Percentiles rank a stretch among this genome's conserved stretches.
Conservation (phyloP, 2,888 invertebrate genomes). For the Epirrhoe tristata region DNA sequence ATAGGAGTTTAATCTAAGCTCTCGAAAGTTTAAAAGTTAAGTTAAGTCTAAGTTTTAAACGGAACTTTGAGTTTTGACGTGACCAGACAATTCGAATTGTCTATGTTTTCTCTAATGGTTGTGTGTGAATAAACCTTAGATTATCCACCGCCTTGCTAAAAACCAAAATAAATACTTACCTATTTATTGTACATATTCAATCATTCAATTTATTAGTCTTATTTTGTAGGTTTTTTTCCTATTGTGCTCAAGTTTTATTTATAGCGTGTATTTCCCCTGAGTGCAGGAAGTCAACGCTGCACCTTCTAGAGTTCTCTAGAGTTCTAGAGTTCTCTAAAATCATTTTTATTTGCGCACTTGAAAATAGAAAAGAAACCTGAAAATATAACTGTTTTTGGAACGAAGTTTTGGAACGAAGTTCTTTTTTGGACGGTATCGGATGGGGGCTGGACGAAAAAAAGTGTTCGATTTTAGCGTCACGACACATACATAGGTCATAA, state of each 20-base stretch:
- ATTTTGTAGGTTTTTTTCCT: slow-evolving; percentile 3
- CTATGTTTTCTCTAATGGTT: not conserved
- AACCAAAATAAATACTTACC: no score
- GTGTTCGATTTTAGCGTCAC: no score
- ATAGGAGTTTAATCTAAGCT: slow-evolving; percentile 4
- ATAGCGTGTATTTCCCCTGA: slow-evolving; percentile 18
- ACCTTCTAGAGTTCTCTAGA: slow-evolving; percentile 3
- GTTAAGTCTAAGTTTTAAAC: slow-evolving; percentile 10
- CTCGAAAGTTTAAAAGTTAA: slow-evolving; percentile 3
- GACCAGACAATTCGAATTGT: slow-evolving; percentile 9
- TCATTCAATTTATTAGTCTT: not conserved
- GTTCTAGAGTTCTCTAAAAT: no score
- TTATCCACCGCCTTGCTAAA: no score
- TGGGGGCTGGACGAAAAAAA: no score
- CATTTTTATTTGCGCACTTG: not conserved
- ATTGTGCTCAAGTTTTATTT: not conserved
- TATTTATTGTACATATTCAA: no score
- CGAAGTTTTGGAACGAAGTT: no score
- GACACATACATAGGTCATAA: no score
- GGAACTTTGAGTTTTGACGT: slow-evolving; percentile 13
- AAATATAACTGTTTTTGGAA: no score
- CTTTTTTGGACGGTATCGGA: no score
- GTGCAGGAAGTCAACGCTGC: slow-evolving; percentile 14
- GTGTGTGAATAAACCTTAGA: not conserved
- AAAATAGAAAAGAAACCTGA: not conserved